phyloP scores from a whole-genome alignment of 1,140 invertebrate species.

The Drosophila ambigua region DNA sequence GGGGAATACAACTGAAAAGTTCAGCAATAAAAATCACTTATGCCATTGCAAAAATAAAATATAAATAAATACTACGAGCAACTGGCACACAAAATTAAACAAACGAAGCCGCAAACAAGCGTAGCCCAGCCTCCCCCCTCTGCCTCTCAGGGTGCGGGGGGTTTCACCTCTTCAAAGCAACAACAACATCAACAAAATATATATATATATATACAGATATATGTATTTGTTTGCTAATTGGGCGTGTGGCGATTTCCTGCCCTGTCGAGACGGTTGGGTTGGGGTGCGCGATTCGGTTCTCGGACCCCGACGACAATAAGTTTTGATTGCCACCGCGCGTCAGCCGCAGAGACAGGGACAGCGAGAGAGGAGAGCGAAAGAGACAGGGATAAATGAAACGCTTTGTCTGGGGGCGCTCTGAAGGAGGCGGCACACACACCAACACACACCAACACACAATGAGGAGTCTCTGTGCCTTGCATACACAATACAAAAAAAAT shows the following conservation, averaged over 20 bases:
- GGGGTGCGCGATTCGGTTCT: slow-evolving; percentile 20
- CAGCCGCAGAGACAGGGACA: slow-evolving; percentile 3
- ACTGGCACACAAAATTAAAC: slow-evolving; percentile 50
- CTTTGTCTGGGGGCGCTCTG: slow-evolving; percentile 29
- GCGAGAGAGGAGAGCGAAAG: neutral
- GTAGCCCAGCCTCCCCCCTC: slow-evolving; percentile 2
- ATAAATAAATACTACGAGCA: slow-evolving; percentile 2
- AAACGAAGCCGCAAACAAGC: slow-evolving; percentile 54
- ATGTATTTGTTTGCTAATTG: slow-evolving; percentile 72
- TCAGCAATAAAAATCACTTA: slow-evolving; percentile 59
- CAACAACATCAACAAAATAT: slow-evolving; percentile 3
- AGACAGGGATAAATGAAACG: slow-evolving; percentile 46
- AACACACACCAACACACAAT: too few relatives aligned
- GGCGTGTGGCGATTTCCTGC: slow-evolving; percentile 79
- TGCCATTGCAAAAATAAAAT: slow-evolving; percentile 44
- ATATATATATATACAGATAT: neutral
- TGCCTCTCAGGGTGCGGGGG: neutral
- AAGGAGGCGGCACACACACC: neutral
- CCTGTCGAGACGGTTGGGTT: slow-evolving; percentile 1
- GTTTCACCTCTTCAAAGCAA: neutral
- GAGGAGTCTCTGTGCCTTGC: slow-evolving; percentile 31
- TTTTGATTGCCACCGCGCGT: slow-evolving; percentile 66
- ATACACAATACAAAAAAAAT: slow-evolving; percentile 20
- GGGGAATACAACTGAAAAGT: slow-evolving; percentile 16
- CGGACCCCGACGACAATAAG: slow-evolving; percentile 67